Conservation (phyloP, 2,888 invertebrate genomes). For the Latheticus oryzae region DNA sequence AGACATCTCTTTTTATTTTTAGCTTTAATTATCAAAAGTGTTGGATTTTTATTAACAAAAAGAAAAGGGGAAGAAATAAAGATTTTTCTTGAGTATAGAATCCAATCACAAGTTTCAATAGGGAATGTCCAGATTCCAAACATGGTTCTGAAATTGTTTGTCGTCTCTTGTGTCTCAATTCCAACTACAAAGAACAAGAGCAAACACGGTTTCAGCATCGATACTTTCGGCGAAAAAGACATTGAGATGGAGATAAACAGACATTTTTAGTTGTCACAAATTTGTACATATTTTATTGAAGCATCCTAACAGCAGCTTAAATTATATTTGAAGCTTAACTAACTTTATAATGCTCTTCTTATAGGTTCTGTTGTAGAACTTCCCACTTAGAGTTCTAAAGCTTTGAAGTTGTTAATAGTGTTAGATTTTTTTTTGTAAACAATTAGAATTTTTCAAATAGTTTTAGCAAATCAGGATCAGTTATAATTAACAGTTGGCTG, state of each 20-base stretch:
- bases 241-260: slow-evolving; percentile 21
- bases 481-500: slow-evolving; percentile 46
- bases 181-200: slow-evolving; percentile 43
- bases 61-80: no score
- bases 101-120: slow-evolving; percentile 46
- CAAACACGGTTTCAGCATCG: slow-evolving; percentile 30
- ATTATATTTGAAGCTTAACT: slow-evolving; percentile 37
- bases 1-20: no score
- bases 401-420: slow-evolving; percentile 40
- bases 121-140: slow-evolving; percentile 44
- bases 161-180: slow-evolving; percentile 46
- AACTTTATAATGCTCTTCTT: slow-evolving; percentile 40
- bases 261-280: slow-evolving; percentile 14
- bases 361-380: slow-evolving; percentile 41
- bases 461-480: slow-evolving; percentile 43
- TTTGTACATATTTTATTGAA: no score
- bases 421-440: slow-evolving; percentile 41
- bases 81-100: slow-evolving; percentile 37
- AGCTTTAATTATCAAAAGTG: no score
- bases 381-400: slow-evolving; percentile 38
- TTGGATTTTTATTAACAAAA: no score
- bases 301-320: slow-evolving; percentile 27
- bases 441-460: slow-evolving; percentile 41
- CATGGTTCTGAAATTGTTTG: slow-evolving; percentile 47
- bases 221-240: slow-evolving; percentile 27